These are phyloP conservation scores for Spodoptera litura DNA, from an alignment of 1,140 invertebrate species.

Conservation along the genomic window DNA sequence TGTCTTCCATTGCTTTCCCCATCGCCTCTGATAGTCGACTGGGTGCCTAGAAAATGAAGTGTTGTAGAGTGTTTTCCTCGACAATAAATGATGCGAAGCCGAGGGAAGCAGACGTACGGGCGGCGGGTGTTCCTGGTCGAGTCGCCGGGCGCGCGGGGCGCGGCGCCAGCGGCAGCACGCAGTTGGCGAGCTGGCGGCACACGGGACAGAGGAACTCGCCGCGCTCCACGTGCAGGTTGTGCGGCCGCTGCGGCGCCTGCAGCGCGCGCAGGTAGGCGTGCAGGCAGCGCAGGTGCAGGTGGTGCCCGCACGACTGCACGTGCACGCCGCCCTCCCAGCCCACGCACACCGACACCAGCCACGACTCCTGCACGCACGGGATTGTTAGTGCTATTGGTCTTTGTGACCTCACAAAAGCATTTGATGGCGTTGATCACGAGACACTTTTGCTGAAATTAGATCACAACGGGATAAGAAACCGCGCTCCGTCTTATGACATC, in stretches of 20 bases:
- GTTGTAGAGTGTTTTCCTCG: too few relatives aligned
- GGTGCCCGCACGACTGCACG: constrained; percentile 98
- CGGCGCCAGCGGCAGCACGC: constrained; percentile 95
- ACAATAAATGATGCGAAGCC: too few relatives aligned
- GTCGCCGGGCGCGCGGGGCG: constrained; percentile 88
- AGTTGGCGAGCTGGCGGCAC: constrained; percentile 97
- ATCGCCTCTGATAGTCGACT: constrained; percentile 92
- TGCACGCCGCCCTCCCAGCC: constrained; percentile 97
- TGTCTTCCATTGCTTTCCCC: constrained; percentile 96
- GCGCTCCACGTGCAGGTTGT: constrained; percentile 91
- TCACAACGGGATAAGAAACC: too few relatives aligned
- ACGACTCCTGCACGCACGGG: constrained; percentile 92
- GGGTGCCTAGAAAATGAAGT: constrained; percentile 75
- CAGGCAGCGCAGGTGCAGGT: constrained; percentile 97
- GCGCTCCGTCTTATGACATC: too few relatives aligned
- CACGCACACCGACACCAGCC: constrained; percentile 94
- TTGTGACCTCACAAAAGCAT: too few relatives aligned
- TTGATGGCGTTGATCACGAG: too few relatives aligned
- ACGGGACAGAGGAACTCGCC: constrained; percentile 97
- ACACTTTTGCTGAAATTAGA: too few relatives aligned
- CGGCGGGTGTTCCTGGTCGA: constrained; percentile 44
- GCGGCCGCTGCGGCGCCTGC: constrained; percentile 90
- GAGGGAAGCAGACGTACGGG: background rate
- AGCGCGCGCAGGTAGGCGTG: constrained; percentile 95
- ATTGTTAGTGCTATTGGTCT: too few relatives aligned